These are phyloP conservation scores for Channa striata DNA, from an alignment of 2,797 vertebrate genomes.

Conservation along the genomic window DNA sequence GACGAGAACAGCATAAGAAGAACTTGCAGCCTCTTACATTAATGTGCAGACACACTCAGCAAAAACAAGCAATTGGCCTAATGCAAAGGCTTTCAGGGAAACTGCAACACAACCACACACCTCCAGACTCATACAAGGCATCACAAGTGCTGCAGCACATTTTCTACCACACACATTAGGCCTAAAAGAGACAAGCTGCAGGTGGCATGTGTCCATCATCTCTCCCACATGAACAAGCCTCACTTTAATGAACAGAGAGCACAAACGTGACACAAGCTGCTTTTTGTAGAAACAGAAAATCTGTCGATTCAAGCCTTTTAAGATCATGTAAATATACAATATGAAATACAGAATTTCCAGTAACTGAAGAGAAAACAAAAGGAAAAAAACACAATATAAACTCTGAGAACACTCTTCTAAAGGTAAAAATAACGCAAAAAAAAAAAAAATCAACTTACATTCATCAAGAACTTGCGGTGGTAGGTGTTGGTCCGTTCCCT, in stretches of 20 bases:
- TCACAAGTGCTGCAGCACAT: not conserved
- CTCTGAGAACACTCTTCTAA: not conserved
- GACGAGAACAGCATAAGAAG: not conserved
- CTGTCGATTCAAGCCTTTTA: not conserved
- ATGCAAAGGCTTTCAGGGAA: constrained; percentile 18
- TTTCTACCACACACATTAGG: not conserved
- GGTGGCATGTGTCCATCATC: not conserved
- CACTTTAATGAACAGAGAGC: not conserved
- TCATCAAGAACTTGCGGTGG: constrained; percentile 20
- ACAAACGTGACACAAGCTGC: not conserved
- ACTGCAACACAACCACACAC: constrained; percentile 12
- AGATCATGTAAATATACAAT: not conserved
- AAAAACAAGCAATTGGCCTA: constrained; percentile 7
- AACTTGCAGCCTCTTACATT: constrained; percentile 8
- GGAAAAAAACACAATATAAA: not conserved
- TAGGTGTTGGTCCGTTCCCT: constrained; percentile 69
- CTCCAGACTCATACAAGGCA: not conserved
- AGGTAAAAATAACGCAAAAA: not conserved
- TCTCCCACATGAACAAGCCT: not conserved
- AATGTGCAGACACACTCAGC: constrained; percentile 22
- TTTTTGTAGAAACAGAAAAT: not conserved
- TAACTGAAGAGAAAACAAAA: not conserved
- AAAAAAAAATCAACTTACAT: constrained; percentile 63
- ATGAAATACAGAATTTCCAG: not conserved
- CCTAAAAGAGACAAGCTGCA: not conserved